These are phyloP conservation scores for Suncus etruscus DNA, from an alignment of 2,113 vertebrate species.

Conservation along the genomic window DNA sequence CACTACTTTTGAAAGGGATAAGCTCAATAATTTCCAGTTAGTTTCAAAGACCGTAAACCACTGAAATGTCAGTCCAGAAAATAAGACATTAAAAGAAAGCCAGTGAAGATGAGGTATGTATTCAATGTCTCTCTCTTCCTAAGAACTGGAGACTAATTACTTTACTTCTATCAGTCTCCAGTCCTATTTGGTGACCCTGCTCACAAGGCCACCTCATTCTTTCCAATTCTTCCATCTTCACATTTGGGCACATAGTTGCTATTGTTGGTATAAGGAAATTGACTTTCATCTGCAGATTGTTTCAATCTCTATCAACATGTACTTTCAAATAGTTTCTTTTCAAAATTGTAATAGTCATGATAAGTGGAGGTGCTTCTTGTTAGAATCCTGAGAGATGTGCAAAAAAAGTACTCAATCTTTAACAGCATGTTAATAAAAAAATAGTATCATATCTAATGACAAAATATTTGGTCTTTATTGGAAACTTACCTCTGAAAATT, in stretches of 20 bases:
- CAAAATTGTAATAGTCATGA: background rate
- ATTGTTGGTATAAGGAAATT: background rate
- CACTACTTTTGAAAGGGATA: background rate
- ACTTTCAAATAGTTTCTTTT: background rate
- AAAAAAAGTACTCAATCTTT: background rate
- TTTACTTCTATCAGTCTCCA: background rate
- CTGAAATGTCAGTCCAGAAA: background rate
- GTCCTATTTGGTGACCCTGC: background rate
- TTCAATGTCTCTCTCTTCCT: background rate
- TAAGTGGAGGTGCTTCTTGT: background rate
- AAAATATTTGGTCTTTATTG: slow-evolving; percentile 40
- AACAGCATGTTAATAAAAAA: background rate
- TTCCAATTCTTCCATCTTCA: background rate
- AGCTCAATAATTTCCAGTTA: background rate
- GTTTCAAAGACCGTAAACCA: background rate
- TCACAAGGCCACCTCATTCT: background rate
- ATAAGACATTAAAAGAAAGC: background rate
- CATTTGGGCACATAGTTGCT: background rate
- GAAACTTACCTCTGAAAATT: background rate
- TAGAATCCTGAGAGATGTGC: background rate
- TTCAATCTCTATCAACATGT: background rate
- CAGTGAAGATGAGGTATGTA: background rate
- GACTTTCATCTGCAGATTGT: background rate
- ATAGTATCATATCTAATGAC: background rate
- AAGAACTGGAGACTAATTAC: background rate